Evolutionary conservation across 1,140 invertebrate genomes (phyloP), one percentile per base, ranked within the genome.

Genomic region (Drosophila erecta): DNA sequence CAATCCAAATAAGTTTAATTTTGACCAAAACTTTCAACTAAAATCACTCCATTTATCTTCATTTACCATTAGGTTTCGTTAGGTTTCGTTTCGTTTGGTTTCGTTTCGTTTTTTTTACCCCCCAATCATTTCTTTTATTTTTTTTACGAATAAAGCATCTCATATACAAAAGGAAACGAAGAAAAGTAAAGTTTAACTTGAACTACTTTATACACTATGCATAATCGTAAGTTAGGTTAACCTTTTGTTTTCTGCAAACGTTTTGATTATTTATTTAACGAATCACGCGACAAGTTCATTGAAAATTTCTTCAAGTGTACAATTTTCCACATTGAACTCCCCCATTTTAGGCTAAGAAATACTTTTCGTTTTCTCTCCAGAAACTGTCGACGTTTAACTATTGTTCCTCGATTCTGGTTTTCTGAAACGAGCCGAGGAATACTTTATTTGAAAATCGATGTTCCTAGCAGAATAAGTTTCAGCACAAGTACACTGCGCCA

Each of bases 251-350:
- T 43, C 15, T 55, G 71, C 33, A 17, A 27, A 38, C 51, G 12
- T 35, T 66, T 66, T 56, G 30, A 65, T 69, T 69, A 83, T 83
- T 81, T 81, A 83, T 81, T 81, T 65, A 51, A 81, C 55, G 43
- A 78, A 41, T 43, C 76, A 67, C 55, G 11, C 55, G 30, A 64
- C 24, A 65, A 69, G 75, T 83, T 83, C 75, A 79, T 83, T 83
- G 75, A 75, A 83, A 83, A 83, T 83, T 81, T 83, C 79, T 83
- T 58, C 62, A 60, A 79, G 47, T 70, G 74, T 70, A 78, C 44
- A 83, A 83, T 72, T 79, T 84, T 74, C 72, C 50, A 84, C 66
- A 79, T 59, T 75, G 70, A 70, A 75, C 79, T 79, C 59, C 51
- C 75, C 59, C 51, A 55, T 65, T 38, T 15, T 61, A 47, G 14